Base-by-base conservation (phyloP, 2,797 vertebrate genomes). In the Pseudochromis fuscus region DNA sequence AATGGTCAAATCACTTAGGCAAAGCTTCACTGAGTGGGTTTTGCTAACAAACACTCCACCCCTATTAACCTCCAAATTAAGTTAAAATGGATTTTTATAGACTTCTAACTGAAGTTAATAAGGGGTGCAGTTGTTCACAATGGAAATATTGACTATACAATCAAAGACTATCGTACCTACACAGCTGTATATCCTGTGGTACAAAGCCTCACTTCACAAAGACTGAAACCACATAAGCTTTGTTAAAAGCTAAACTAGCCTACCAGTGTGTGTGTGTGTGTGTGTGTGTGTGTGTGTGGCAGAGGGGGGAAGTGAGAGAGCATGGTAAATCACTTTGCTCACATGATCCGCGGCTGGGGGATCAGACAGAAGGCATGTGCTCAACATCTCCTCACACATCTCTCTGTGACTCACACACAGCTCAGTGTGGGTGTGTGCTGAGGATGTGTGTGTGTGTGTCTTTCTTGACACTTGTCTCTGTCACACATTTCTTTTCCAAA, bases 271-370 rank as follows among this genome's bases (percentile, higher is more conserved):
- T 67, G 65, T 30, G 24, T 42, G 50, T n/a, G 48, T 30, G 24
- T 42, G 50, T n/a, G 48, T 35, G 42, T 38, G 67, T 12, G 59
- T 42, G 60, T 25, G 56, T 12, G 61, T 13, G 23, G 24, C 25
- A 48, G 55, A 68, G 19, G 44, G 59, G 37, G 83, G 80, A 81
- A 87, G 83, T 83, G 71, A 83, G 28, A 82, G 67, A 73, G 70
- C 62, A 49, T 59, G 63, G 67, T 49, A 85, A 86, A 88, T 74
- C 80, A 52, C 62, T 83, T 42, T 69, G 60, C 70, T 90, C 90
- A 92, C 91, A 92, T 92, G 90, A 91, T 88, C 56, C 38, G 30
- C 44, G 42, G 65, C 77, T 62, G 35, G 52, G 49, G 63, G 59
- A 79, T 84, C 83, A 88, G 72, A 85, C 77, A 77, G 31, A 70